Base-by-base conservation (phyloP, 2,888 invertebrate genomes). In the Drosophila peninsularis region DNA sequence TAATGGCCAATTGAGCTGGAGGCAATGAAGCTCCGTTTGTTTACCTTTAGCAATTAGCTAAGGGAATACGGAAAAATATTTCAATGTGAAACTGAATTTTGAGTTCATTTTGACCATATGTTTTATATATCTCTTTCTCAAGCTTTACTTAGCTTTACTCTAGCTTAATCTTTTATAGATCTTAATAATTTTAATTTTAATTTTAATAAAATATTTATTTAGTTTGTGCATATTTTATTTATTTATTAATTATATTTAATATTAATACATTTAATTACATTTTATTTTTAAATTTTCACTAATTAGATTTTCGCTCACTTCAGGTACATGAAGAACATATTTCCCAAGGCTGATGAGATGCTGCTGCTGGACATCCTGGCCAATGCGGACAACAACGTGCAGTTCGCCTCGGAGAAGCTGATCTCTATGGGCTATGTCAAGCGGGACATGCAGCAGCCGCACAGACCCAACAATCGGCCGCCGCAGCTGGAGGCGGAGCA, bases 241-340 rank as follows among this genome's bases (percentile, higher is more conserved):
- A 5, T 5, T 3, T 7, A 30, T 7, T 30, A 30, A 30, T 30
- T 7, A 24, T 30, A 30, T 30, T 30, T 30, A 30, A 30, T 27
- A 27, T 27, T 27, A 5, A 27, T 27, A 27, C 5, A 30, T 30
- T 30, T 30, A 10, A 3, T 10, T 2, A 30, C 2, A 30, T 10
- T 30, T 10, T 3, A 30, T 24, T 24, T 24, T 17, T 14, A 24
- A 14, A 3, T 24, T 21, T 17, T 3, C 13, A 21, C 7, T 19
- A 60, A 37, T 37, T 13, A 42, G 4, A 39, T 2, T 17, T 10
- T 32, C 1, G 5, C n/a, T 7, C 10, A 4, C 52, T 21, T 7
- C 56, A 97, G 97, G 93, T 98, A 98, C 92, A 94, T 98, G 93
- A 98, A 98, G 93, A 97, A 96, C 87, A 95, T 98, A 84, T 98